Percentiles rank a stretch among this genome's conserved stretches.
Evolutionary conservation across 1,140 invertebrate genomes (phyloP).

Genomic region (Magallana angulata): DNA sequence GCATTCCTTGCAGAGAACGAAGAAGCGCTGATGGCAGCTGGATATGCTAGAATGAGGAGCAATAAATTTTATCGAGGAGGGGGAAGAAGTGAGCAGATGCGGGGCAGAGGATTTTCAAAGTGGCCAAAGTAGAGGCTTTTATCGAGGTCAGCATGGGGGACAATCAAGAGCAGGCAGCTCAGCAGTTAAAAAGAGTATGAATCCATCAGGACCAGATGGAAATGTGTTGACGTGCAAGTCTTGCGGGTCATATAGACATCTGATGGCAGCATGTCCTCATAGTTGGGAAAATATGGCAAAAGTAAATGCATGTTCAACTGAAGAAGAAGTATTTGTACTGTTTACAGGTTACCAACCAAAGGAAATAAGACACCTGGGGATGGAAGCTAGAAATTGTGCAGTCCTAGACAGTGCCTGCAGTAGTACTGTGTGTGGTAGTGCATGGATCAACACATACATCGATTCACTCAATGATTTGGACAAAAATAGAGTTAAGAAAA

Average conservation of each 20-base stretch:
- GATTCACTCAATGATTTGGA: conserved; percentile 43
- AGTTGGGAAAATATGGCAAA: conserved; percentile 51
- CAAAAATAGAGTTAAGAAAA: conserved; percentile 31
- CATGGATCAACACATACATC: conserved; percentile 55
- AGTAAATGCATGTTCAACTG: background rate
- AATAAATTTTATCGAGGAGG: background rate
- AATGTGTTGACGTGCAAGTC: conserved; percentile 37
- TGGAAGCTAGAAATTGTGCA: conserved; percentile 53
- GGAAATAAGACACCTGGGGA: conserved; percentile 43
- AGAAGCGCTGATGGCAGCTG: too few relatives aligned
- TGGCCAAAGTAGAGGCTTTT: background rate
- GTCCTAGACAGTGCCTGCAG: conserved; percentile 57
- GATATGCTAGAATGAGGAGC: too few relatives aligned
- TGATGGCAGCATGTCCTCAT: conserved; percentile 44
- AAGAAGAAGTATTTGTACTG: conserved; percentile 47
- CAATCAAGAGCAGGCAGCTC: background rate
- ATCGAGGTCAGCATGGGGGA: background rate
- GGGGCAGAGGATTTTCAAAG: background rate
- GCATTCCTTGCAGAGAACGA: background rate
- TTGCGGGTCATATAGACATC: conserved; percentile 51
- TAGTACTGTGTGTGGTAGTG: conserved; percentile 56
- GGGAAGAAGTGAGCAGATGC: background rate
- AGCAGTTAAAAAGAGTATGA: conserved; percentile 14
- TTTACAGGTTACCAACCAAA: conserved; percentile 50
- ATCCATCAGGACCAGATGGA: conserved; percentile 7